Percentiles rank a stretch among this genome's conserved stretches.
phyloP scores from a whole-genome alignment of 2,113 vertebrate species.

The Alaudala cheleensis region DNA sequence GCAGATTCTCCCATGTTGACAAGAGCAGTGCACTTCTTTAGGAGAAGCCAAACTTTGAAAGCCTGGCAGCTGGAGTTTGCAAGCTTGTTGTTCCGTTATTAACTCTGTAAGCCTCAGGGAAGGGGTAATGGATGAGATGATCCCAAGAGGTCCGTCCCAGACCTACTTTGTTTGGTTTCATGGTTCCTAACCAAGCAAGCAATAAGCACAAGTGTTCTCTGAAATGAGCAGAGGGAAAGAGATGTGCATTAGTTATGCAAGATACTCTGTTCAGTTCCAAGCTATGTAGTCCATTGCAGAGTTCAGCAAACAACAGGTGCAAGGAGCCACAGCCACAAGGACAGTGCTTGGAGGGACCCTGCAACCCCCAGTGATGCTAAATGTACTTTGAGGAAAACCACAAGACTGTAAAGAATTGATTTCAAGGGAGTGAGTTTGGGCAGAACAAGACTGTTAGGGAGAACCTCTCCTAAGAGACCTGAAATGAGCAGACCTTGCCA shows the following conservation, averaged over 20 bases:
- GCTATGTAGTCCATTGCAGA: not conserved
- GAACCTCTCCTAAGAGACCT: not conserved
- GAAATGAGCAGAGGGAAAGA: not conserved
- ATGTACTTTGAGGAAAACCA: not conserved
- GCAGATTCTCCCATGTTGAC: constrained; percentile 1
- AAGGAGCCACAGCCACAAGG: not conserved
- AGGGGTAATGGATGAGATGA: constrained; percentile 15
- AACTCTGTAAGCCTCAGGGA: constrained; percentile 15
- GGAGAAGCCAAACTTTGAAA: constrained; percentile 14
- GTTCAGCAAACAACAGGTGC: not conserved
- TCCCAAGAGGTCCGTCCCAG: not conserved
- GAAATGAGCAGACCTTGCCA: not conserved
- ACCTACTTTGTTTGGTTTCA: constrained; percentile 43
- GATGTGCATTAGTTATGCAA: not conserved
- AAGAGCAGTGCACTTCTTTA: not conserved
- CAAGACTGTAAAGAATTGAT: not conserved
- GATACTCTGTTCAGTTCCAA: not conserved
- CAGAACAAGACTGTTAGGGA: not conserved
- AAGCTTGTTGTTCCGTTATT: not conserved
- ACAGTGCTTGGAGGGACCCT: not conserved
- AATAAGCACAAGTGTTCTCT: not conserved
- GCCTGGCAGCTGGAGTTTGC: constrained; percentile 26
- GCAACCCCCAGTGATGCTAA: rapidly evolving
- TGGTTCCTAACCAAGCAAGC: constrained; percentile 15
- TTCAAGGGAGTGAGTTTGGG: not conserved